Base-by-base conservation (phyloP, 2,113 vertebrate species). In the Furnarius figulus region DNA sequence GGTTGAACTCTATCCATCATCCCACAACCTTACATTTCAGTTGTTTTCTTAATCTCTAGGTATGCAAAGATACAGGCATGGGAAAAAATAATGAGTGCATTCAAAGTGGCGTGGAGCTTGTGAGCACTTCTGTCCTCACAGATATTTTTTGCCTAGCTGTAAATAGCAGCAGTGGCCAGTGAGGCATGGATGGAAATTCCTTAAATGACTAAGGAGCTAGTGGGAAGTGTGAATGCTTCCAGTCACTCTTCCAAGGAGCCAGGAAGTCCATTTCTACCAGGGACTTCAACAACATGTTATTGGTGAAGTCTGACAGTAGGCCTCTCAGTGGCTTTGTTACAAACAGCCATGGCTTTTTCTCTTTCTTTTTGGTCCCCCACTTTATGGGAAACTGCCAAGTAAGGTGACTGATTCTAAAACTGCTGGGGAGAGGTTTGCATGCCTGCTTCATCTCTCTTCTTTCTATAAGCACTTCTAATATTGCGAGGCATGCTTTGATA, bases 81-180 rank as follows among this genome's bases (percentile, higher is more conserved):
- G 39, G 28, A 31, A 61, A 52, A 84, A 67, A 17, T 24, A 62
- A 18, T n/a, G 42, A 46, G 39, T 35, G 10, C 8, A 6, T 35
- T 81, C 35, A 59, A 42, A 90, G 23, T 25, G 59, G 39, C 61
- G 35, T 40, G 27, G 55, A 66, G 19, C 66, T 44, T 68, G 44
- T 65, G 49, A 79, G 76, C 27, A 35, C 30, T 44, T 58, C n/a
- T 74, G 13, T 55, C 66, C 66, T 85, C 44, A 39, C 15, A 56
- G 25, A 0, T n/a, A 31, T 21, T 78, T 90, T 92, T 59, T 94
- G 70, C 40, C 20, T 61, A 23, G 37, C 44, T 76, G 90, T 50
- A 73, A 89, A 46, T 14, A 78, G 44, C 65, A 85, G 46, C 31
- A 56, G 71, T 0, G 1, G 37, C 72, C 49, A 0, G 0, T 62